Conservation (phyloP, 2,797 vertebrate species). For the Paratrypauchen microcephalus region DNA sequence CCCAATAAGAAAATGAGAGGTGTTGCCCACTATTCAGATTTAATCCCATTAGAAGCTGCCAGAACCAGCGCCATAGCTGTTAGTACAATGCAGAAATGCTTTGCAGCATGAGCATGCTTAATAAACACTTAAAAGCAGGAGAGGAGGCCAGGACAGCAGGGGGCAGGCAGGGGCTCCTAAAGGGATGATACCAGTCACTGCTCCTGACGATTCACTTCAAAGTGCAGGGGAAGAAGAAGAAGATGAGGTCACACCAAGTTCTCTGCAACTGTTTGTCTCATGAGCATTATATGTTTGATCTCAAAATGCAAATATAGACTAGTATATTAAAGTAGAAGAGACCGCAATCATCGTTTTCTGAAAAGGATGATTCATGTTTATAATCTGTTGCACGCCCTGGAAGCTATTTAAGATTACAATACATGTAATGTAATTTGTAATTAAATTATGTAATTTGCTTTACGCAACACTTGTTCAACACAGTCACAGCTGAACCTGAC, state of each 20-base stretch:
- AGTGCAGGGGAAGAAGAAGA: slow-evolving; percentile 1
- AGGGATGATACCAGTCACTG: not conserved
- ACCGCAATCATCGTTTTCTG: not conserved
- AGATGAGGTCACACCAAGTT: not conserved
- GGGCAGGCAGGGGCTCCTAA: slow-evolving; percentile 3
- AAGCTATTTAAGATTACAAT: not conserved
- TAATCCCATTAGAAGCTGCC: slow-evolving; percentile 3
- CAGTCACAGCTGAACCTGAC: not conserved
- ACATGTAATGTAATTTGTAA: no score
- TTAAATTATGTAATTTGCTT: no score
- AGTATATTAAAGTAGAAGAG: not conserved
- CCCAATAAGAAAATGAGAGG: not conserved
- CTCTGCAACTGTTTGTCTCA: not conserved
- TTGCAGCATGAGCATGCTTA: slow-evolving; percentile 14
- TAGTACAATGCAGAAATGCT: slow-evolving; percentile 9
- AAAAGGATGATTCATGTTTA: not conserved
- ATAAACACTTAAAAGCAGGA: slow-evolving; percentile 22
- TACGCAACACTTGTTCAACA: not conserved
- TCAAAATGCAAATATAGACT: not conserved
- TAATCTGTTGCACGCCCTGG: not conserved
- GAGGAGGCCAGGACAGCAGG: slow-evolving; percentile 10
- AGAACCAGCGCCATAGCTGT: not conserved
- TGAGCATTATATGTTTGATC: not conserved
- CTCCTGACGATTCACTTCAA: slow-evolving; percentile 19
- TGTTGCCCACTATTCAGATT: not conserved